phyloP scores from a whole-genome alignment of 2,113 vertebrate genomes.

The Eira barbara region DNA sequence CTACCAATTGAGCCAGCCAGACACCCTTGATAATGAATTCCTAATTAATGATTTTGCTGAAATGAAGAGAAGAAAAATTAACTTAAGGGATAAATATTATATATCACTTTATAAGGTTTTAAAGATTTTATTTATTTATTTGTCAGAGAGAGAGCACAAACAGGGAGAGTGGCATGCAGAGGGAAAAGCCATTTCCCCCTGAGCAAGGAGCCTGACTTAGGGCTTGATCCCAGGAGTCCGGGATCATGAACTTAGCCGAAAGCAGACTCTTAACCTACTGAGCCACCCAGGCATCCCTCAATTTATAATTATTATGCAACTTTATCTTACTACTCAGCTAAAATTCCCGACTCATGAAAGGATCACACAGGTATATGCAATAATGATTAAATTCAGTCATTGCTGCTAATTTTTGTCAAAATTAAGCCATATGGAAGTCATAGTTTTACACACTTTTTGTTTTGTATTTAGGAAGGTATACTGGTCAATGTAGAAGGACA shows the following conservation, averaged over 20 bases:
- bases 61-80: background rate
- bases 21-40: background rate
- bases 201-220: too few relatives aligned
- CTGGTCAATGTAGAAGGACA: background rate
- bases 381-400: background rate
- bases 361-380: background rate
- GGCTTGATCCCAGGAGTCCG: too few relatives aligned
- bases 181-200: too few relatives aligned
- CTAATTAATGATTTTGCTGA: background rate
- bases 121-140: too few relatives aligned
- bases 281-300: background rate
- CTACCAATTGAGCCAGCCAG: background rate
- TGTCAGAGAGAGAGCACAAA: too few relatives aligned
- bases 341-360: background rate
- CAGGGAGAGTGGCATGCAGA: too few relatives aligned
- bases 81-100: background rate
- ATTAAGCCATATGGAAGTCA: background rate
- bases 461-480: background rate
- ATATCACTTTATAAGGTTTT: background rate
- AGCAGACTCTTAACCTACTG: too few relatives aligned
- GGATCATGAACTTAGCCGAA: too few relatives aligned
- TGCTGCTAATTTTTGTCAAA: background rate
- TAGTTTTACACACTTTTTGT: background rate
- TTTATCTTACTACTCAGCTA: background rate
- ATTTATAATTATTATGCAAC: background rate